These are phyloP conservation scores for Scylla paramamosain DNA, from an alignment of 1,140 invertebrate species.

Conservation along the genomic window DNA sequence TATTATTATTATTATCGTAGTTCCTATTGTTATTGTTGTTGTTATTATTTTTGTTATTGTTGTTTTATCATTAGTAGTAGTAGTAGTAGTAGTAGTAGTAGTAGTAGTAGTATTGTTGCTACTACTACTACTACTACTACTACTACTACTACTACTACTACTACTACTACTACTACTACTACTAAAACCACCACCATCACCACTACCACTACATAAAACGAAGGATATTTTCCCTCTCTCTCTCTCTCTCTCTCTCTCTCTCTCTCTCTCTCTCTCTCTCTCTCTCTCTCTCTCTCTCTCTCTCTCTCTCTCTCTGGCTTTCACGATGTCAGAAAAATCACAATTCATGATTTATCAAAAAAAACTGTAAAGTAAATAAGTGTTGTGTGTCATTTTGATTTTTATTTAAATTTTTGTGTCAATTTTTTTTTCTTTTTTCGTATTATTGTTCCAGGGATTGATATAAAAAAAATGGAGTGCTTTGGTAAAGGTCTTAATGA, in stretches of 20 bases:
- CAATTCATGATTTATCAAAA: no score
- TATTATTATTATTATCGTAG: neutral
- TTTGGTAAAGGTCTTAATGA: no score
- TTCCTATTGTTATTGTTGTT: neutral
- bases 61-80: neutral
- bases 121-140: neutral
- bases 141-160: constrained; percentile 6
- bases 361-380: no score
- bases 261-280: neutral
- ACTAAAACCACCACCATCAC: neutral
- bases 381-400: no score
- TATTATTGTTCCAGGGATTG: no score
- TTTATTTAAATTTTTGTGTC: no score
- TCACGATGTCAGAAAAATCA: neutral
- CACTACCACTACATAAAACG: no score
- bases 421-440: no score
- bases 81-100: neutral
- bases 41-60: neutral
- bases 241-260: neutral
- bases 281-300: constrained; percentile 38
- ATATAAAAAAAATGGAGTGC: no score
- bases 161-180: constrained; percentile 6
- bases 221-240: no score
- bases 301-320: constrained; percentile 19
- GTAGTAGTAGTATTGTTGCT: neutral